Conservation (phyloP, 2,888 invertebrate species). For the Furcula furcula region DNA sequence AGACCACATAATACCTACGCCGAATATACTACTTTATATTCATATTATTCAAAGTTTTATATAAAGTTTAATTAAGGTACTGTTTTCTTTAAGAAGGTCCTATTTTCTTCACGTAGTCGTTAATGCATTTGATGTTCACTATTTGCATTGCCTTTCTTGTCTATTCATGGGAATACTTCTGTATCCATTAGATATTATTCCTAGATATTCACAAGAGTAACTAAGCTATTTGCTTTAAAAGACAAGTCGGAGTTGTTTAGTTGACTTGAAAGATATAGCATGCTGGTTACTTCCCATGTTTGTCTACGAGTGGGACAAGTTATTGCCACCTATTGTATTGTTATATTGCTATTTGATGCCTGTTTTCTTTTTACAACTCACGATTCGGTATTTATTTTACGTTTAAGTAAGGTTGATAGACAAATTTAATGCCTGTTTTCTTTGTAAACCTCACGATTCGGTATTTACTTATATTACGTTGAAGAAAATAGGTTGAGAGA, state of each 20-base stretch:
- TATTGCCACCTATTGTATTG: constrained; percentile 9
- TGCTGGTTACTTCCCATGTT: constrained; percentile 8
- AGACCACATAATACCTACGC: no score
- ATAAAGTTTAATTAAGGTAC: no score
- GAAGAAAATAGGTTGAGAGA: no score
- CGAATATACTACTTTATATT: no score
- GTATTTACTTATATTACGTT: no score
- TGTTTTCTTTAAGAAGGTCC: no score
- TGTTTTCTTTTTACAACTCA: not conserved
- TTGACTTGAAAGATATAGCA: constrained; percentile 14
- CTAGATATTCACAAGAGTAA: constrained; percentile 21
- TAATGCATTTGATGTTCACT: constrained; percentile 47
- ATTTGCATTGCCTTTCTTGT: constrained; percentile 41
- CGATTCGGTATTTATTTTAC: not conserved
- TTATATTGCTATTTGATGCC: constrained; percentile 9
- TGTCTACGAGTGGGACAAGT: constrained; percentile 13
- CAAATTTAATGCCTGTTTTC: no score
- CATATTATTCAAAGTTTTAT: no score
- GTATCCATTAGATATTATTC: constrained; percentile 10
- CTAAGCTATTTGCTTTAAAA: constrained; percentile 13
- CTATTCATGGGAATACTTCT: constrained; percentile 1
- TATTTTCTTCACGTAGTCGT: no score
- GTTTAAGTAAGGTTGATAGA: not conserved
- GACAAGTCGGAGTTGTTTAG: constrained; percentile 11
- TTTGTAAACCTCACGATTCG: no score